Evolutionary conservation across 1,140 invertebrate genomes (phyloP).

Genomic region (Maconellicoccus hirsutus): DNA sequence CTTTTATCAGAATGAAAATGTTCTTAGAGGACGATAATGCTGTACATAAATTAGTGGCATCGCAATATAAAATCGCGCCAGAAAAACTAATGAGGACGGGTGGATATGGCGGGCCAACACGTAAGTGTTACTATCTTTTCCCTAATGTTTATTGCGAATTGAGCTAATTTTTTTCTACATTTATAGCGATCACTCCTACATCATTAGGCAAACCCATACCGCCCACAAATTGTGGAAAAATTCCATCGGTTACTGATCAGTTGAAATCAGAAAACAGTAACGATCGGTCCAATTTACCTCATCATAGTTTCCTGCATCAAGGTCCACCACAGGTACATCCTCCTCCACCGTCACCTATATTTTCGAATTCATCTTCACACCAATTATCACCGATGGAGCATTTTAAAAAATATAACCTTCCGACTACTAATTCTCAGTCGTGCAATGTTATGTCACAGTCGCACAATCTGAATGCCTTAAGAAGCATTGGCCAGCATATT

Average conservation of each 20-base stretch:
- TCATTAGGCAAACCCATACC: slow-evolving; percentile 27
- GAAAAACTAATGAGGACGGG: slow-evolving; percentile 91
- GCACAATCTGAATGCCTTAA: slow-evolving; percentile 35
- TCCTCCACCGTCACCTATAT: slow-evolving; percentile 42
- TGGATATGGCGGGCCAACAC: slow-evolving; percentile 73
- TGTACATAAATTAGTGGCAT: slow-evolving; percentile 89
- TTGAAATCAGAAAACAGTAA: slow-evolving; percentile 23
- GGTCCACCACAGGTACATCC: slow-evolving; percentile 30
- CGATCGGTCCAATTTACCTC: slow-evolving; percentile 23
- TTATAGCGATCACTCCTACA: slow-evolving; percentile 19
- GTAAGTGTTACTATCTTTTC: slow-evolving; percentile 41
- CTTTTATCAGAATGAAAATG: slow-evolving; percentile 97
- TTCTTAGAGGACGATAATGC: slow-evolving; percentile 95
- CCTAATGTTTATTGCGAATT: background rate
- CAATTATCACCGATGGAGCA: slow-evolving; percentile 38
- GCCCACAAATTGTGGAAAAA: slow-evolving; percentile 25
- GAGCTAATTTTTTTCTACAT: background rate
- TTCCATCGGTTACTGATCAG: slow-evolving; percentile 19
- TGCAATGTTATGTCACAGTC: slow-evolving; percentile 36
- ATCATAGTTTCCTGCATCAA: slow-evolving; percentile 24
- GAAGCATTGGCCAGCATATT: slow-evolving; percentile 26
- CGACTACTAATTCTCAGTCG: slow-evolving; percentile 13
- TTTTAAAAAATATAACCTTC: slow-evolving; percentile 27
- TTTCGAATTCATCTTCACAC: slow-evolving; percentile 49
- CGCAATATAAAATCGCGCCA: slow-evolving; percentile 93